phyloP scores from a whole-genome alignment of 2,113 vertebrate species.

The Calidris pugnax region DNA sequence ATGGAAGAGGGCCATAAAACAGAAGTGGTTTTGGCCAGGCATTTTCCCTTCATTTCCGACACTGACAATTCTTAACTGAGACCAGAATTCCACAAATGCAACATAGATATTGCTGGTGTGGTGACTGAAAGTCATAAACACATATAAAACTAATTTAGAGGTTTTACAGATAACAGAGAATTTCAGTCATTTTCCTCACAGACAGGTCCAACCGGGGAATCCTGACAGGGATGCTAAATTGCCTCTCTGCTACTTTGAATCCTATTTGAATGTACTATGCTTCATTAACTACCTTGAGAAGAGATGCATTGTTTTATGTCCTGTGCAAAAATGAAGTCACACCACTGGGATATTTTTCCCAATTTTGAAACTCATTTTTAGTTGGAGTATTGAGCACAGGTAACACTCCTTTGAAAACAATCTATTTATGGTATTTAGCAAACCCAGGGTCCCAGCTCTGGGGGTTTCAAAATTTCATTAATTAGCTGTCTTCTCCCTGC shows the following conservation, averaged over 20 bases:
- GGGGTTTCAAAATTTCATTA: not conserved
- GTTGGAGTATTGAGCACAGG: not conserved
- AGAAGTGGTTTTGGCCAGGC: not conserved
- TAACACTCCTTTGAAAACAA: not conserved
- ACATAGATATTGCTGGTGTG: not conserved
- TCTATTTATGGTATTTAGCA: not conserved
- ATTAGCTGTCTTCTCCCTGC: not conserved
- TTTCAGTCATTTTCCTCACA: not conserved
- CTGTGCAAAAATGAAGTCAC: not conserved
- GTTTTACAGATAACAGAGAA: not conserved
- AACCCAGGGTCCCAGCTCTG: not conserved
- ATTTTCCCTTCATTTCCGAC: not conserved
- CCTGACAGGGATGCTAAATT: not conserved
- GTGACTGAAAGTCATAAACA: not conserved
- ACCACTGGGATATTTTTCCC: not conserved
- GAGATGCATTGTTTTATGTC: not conserved
- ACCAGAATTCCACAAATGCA: not conserved
- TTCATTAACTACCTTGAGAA: not conserved
- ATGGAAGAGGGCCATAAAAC: slow-evolving; percentile 12
- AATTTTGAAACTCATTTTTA: not conserved
- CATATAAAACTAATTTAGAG: not conserved
- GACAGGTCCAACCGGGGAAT: not conserved
- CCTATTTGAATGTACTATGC: not conserved
- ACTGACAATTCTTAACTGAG: not conserved
- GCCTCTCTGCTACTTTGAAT: not conserved